Conservation (phyloP, 1,140 invertebrate species). For the Caerostris darwini region DNA sequence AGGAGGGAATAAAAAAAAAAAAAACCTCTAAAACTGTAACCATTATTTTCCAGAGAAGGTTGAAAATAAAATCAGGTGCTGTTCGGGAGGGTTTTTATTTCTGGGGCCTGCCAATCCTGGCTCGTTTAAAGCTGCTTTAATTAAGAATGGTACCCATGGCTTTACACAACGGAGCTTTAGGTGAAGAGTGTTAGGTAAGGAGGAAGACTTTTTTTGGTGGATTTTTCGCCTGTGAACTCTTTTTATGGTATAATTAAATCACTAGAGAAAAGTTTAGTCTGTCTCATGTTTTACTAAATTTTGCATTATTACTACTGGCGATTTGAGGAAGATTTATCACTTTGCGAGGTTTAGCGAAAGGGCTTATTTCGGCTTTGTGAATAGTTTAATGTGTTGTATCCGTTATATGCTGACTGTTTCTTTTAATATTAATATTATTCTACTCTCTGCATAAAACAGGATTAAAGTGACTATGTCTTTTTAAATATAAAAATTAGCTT, state of each 20-base stretch:
- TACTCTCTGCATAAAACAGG: too few species aligned
- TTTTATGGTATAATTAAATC: constrained; percentile 33
- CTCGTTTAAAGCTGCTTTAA: constrained; percentile 13
- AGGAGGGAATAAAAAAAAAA: background rate
- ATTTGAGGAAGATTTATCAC: background rate
- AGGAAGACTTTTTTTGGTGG: background rate
- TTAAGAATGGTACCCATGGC: background rate
- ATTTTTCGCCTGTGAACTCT: background rate
- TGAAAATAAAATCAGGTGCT: constrained; percentile 27
- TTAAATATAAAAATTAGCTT: too few species aligned
- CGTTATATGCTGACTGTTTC: too few species aligned
- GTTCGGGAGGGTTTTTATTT: background rate
- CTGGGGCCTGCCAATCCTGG: background rate
- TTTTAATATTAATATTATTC: too few species aligned
- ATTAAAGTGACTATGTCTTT: too few species aligned
- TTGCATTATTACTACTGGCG: background rate
- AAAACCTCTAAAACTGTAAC: background rate
- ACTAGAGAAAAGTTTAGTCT: background rate
- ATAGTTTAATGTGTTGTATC: too few species aligned
- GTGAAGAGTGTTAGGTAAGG: constrained; percentile 1
- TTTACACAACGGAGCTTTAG: background rate
- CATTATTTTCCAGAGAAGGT: background rate
- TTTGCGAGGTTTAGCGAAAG: too few species aligned
- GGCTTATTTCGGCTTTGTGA: too few species aligned
- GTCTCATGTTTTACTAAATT: background rate